Conservation (phyloP, 1,140 invertebrate species). For the Zaprionus davidi region DNA sequence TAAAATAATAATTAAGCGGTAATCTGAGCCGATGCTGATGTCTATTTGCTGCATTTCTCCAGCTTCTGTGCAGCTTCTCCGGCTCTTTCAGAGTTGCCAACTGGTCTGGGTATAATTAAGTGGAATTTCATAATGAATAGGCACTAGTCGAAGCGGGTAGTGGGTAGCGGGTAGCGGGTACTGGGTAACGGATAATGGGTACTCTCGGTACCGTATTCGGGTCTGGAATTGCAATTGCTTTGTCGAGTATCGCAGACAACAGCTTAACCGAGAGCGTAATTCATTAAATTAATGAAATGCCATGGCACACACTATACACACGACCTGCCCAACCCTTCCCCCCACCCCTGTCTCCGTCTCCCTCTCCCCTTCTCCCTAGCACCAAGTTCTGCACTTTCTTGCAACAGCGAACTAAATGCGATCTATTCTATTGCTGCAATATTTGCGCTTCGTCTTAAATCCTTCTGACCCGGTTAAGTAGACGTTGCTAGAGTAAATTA, state of each 20-base stretch:
- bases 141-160: conserved; percentile 1
- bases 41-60: conserved; percentile 43
- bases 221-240: conserved; percentile 26
- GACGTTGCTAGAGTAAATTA: background rate
- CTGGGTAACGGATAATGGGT: background rate
- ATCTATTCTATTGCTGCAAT: conserved; percentile 9
- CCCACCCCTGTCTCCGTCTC: background rate
- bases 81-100: background rate
- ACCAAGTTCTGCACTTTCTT: background rate
- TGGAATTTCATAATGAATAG: conserved; percentile 54
- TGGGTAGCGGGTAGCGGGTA: background rate
- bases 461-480: conserved; percentile 1
- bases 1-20: conserved; percentile 68
- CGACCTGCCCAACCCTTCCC: too few relatives aligned
- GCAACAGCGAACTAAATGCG: conserved; percentile 5
- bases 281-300: conserved; percentile 79
- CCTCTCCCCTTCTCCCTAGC: background rate
- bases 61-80: background rate
- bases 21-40: conserved; percentile 22
- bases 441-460: conserved; percentile 17
- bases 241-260: conserved; percentile 37
- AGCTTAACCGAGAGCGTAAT: conserved; percentile 57
- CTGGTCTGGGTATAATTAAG: conserved; percentile 58
- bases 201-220: background rate
- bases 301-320: conserved; percentile 44